phyloP scores from a whole-genome alignment of 1,140 invertebrate species.

The Drosophila triauraria region DNA sequence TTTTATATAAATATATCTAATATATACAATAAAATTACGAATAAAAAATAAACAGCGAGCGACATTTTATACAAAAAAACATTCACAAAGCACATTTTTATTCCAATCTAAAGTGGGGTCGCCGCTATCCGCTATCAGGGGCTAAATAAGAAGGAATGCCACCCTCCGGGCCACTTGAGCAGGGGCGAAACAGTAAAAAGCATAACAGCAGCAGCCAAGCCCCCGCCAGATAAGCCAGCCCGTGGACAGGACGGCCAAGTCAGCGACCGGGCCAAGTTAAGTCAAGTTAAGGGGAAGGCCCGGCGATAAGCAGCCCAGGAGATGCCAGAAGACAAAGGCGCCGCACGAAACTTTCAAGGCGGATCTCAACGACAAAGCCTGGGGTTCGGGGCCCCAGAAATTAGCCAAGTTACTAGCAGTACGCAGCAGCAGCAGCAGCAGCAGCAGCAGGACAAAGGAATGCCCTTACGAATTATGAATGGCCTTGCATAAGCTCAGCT shows the following conservation, averaged over 20 bases:
- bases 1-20: slow-evolving; percentile 75
- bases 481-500: slow-evolving; percentile 37
- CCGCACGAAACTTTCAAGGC: slow-evolving; percentile 43
- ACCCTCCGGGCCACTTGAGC: slow-evolving; percentile 50
- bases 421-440: not conserved
- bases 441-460: slow-evolving; percentile 25
- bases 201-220: slow-evolving; percentile 45
- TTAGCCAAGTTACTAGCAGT: slow-evolving; percentile 52
- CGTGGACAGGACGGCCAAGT: slow-evolving; percentile 43
- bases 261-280: slow-evolving; percentile 26
- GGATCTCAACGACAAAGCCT: slow-evolving; percentile 37
- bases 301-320: slow-evolving; percentile 43
- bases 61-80: slow-evolving; percentile 73
- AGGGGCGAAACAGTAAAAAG: slow-evolving; percentile 35
- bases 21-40: slow-evolving; percentile 74
- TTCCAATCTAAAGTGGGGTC: slow-evolving; percentile 31
- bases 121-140: slow-evolving; percentile 6
- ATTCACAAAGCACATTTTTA: slow-evolving; percentile 33
- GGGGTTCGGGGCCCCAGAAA: slow-evolving; percentile 27
- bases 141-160: slow-evolving; percentile 29
- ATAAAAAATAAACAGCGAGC: slow-evolving; percentile 64
- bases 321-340: slow-evolving; percentile 55
- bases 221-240: slow-evolving; percentile 53
- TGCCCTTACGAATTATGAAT: slow-evolving; percentile 59
- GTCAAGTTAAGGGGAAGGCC: slow-evolving; percentile 24